Evolutionary conservation across 2,797 vertebrate species (phyloP), one percentile per base, ranked within the genome.

Genomic region (Ispidina lecontei): DNA sequence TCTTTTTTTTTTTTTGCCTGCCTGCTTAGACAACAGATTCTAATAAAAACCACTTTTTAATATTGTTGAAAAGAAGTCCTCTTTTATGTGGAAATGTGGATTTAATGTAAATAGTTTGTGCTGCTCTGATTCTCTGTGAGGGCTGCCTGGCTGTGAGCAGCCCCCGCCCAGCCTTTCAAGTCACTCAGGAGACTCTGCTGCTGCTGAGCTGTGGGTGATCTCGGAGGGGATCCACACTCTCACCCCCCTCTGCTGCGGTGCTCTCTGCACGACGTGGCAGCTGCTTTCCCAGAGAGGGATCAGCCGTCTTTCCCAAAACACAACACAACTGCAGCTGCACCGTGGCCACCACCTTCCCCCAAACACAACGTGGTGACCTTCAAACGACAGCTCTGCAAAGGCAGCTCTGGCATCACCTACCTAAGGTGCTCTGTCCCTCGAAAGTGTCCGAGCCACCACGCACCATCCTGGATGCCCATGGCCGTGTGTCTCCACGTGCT

Each of bases 301-400:
- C 43, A 5, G 79, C 10, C 3, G 0, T 37, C 17, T 41, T 46
- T 73, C 60, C 47, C 63, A 75, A 86, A 56, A 84, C 0, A 7
- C 33, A 47, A 8, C 43, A 31, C 67, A 76, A 26, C 60, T 60
- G 52, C 46, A 29, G 56, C 11, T 49, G 71, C 1, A 3, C 65
- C 86, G 86, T 1, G 31, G 43, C 55, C 55, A 37, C 25, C 9
- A 1, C 52, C 52, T 81, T 20, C 59, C 69, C 72, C 4, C 20
- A 33, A n/a, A 77, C 15, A 56, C 6, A n/a, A 41, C 0, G 1
- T 18, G 35, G 44, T 1, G 47, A 33, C 26, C 0, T 1, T 20
- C 33, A 22, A 2, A 20, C 3, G 4, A 35, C 12, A 49, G 23
- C 23, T 81, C 18, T 49, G 47, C 13, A 5, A 49, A 13, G 8